These are phyloP conservation scores for Chrysolina americana DNA, from an alignment of 2,888 invertebrate genomes.

Conservation along the genomic window DNA sequence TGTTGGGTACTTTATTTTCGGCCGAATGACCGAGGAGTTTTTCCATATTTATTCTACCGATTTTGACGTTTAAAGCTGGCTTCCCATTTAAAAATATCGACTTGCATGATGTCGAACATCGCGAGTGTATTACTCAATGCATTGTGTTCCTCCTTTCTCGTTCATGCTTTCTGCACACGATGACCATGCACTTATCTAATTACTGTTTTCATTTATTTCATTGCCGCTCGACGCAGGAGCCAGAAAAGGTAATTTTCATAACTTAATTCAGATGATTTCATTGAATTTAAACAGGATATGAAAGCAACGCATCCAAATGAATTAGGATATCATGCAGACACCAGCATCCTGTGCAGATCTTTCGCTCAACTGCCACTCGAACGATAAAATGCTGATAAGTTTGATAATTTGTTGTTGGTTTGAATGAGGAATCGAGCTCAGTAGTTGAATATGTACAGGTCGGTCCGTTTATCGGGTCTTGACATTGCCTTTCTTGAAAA, in stretches of 20 bases:
- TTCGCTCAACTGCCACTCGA: background rate
- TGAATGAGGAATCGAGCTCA: background rate
- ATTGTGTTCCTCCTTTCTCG: conserved; percentile 17
- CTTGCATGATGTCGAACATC: conserved; percentile 4
- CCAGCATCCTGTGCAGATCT: conserved; percentile 12
- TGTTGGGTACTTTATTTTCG: too few relatives aligned
- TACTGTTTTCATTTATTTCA: conserved; percentile 35
- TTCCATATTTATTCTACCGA: background rate
- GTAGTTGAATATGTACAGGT: too few relatives aligned
- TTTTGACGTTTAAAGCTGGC: background rate
- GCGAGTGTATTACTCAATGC: conserved; percentile 7
- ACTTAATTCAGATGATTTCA: conserved; percentile 23
- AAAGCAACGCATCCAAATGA: background rate
- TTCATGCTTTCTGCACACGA: conserved; percentile 40
- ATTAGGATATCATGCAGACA: conserved; percentile 19
- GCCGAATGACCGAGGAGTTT: too few relatives aligned
- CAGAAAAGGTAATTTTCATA: conserved; percentile 43
- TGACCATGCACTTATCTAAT: conserved; percentile 28
- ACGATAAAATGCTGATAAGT: conserved; percentile 13
- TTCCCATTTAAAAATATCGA: background rate
- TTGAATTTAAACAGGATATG: conserved; percentile 18
- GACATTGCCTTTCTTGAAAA: too few relatives aligned
- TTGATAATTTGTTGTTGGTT: background rate
- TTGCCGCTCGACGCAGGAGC: conserved; percentile 42
- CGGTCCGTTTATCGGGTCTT: too few relatives aligned